A percentile compares a stretch with the other conserved stretches of the same genome.
phyloP scores from a whole-genome alignment of 2,888 invertebrate species.

The Ctena decussata region DNA sequence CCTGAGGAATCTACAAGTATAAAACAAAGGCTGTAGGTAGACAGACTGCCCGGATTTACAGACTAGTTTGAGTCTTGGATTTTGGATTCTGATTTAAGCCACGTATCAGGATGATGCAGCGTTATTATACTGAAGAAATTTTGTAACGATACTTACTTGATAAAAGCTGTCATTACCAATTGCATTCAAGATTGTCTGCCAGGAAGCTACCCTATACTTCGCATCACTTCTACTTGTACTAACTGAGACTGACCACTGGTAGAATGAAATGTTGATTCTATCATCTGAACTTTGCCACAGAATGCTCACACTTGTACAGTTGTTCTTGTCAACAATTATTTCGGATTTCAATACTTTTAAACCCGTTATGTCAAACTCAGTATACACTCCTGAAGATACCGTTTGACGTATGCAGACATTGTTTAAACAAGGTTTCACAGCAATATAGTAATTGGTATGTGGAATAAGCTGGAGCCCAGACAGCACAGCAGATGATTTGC shows the following conservation, averaged over 20 bases:
- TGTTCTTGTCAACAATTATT: background rate
- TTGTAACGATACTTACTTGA: too few species aligned
- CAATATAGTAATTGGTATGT: background rate
- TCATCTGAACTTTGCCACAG: background rate
- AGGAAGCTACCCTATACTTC: too few species aligned
- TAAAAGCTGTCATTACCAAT: too few species aligned
- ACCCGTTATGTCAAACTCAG: background rate
- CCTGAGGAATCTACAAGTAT: too few species aligned
- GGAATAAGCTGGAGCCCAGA: background rate
- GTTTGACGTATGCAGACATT: background rate
- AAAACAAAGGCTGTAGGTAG: too few species aligned
- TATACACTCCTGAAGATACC: background rate
- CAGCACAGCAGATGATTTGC: background rate
- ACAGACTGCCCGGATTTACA: too few species aligned
- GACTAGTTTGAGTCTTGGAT: too few species aligned
- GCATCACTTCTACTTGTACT: too few species aligned
- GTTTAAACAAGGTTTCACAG: background rate
- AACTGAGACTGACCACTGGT: constrained; percentile 8
- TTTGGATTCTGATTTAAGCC: too few species aligned
- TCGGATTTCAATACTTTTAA: background rate
- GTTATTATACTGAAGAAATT: too few species aligned
- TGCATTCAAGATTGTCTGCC: too few species aligned
- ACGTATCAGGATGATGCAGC: too few species aligned
- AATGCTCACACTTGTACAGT: background rate
- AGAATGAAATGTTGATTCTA: background rate